Evolutionary conservation across 2,113 vertebrate species (phyloP), one percentile per base, ranked within the genome.

Genomic region (Motacilla tschutschensis): DNA sequence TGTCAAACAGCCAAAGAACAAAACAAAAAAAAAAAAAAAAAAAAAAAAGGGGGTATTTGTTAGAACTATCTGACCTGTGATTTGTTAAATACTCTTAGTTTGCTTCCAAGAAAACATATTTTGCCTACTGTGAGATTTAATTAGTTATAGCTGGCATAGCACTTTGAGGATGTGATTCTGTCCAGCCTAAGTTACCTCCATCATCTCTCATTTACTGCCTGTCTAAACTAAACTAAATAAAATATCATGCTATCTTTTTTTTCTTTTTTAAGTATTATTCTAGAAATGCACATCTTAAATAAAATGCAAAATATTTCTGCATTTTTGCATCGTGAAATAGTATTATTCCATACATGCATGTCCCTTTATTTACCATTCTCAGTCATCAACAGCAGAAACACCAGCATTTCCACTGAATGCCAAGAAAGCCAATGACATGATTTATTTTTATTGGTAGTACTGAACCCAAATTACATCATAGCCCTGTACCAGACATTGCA

Each of bases 41-140:
- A 9, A 12, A n/a, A 67, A 79, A 72, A 59, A 41, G 7, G 0
- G 75, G 16, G 15, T 40, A 69, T 83, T 85, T 80, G 4, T 63
- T 64, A 65, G n/a, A 72, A 48, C 4, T 40, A 33, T 88, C 50
- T 66, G 19, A 79, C 31, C 33, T 63, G 12, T 25, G 44, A 40
- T 79, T 72, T 90, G 31, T 44, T 79, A 63, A 86, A 77, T 48
- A 70, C 1, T 82, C 59, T 40, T 36, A 50, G 17, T 55, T 69
- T 85, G 3, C 15, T 87, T 86, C 50, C 87, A 86, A 84, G 16
- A 72, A 66, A 71, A 55, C 12, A 4, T 48, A 25, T 84, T 91
- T 86, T 85, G 8, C 58, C 66, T 38, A n/a, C 50, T 72, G 66
- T 76, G 71, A 86, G 21, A 17, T 79, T 93, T 90, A 93, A 79